These are phyloP conservation scores for Loriculus beryllinus DNA, from an alignment of 2,797 vertebrate species.

Conservation along the genomic window DNA sequence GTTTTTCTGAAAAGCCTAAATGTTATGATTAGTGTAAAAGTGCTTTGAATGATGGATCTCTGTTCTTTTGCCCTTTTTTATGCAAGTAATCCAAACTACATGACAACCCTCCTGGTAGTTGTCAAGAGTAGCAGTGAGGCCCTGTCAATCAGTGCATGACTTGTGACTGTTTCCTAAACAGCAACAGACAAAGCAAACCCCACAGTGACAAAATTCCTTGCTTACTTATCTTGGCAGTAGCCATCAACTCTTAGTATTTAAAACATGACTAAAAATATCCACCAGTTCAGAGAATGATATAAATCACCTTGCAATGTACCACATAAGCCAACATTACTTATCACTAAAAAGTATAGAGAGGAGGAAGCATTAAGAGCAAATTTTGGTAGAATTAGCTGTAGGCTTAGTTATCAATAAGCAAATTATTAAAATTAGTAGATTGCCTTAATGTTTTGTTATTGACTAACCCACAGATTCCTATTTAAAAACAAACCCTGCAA, in stretches of 20 bases:
- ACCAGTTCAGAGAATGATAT: slow-evolving; percentile 26
- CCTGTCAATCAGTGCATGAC: slow-evolving; percentile 20
- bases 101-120: not conserved
- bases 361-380: not conserved
- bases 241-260: slow-evolving; percentile 46
- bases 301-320: slow-evolving; percentile 16
- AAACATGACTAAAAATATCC: slow-evolving; percentile 42
- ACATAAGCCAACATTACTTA: slow-evolving; percentile 8
- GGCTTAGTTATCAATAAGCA: not conserved
- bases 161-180: slow-evolving; percentile 34
- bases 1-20: not conserved
- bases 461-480: slow-evolving; percentile 1
- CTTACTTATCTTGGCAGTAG: slow-evolving; percentile 36
- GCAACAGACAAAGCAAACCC: slow-evolving; percentile 27
- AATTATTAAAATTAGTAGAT: slow-evolving; percentile 5
- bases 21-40: slow-evolving; percentile 13
- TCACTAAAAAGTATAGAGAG: not conserved
- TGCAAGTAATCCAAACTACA: not conserved
- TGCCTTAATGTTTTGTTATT: slow-evolving; percentile 27
- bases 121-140: not conserved
- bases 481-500: slow-evolving; percentile 52
- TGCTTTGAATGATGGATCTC: not conserved
- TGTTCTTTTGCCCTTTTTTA: not conserved
- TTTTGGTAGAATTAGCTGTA: not conserved
- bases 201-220: slow-evolving; percentile 11